Conservation (phyloP, 2,888 invertebrate genomes). For the Colostygia pectinataria region DNA sequence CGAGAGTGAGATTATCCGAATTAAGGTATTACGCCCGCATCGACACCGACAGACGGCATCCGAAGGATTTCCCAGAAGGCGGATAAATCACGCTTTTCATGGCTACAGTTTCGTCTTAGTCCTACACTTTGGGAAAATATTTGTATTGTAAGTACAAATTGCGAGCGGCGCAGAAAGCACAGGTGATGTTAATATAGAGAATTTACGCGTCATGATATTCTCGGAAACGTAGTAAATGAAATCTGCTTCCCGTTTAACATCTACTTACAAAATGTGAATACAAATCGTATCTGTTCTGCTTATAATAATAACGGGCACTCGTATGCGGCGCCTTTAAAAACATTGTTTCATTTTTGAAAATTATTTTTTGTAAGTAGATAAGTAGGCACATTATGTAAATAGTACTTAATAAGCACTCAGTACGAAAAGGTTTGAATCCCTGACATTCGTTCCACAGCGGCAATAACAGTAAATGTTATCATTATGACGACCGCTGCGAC, state of each 20-base stretch:
- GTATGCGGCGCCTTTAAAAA: constrained; percentile 32
- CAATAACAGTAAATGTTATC: not conserved
- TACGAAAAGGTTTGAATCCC: not conserved
- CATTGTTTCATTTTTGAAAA: constrained; percentile 31
- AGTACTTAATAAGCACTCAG: not conserved
- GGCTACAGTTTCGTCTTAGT: constrained; percentile 44
- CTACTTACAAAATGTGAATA: constrained; percentile 31
- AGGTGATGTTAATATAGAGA: constrained; percentile 28
- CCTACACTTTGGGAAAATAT: constrained; percentile 31
- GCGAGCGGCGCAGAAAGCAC: constrained; percentile 19
- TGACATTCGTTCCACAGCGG: not conserved
- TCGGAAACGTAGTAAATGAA: constrained; percentile 25
- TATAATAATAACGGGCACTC: constrained; percentile 31
- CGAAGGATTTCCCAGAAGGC: constrained; percentile 71
- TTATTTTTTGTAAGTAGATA: constrained; percentile 17
- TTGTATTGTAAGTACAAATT: constrained; percentile 32
- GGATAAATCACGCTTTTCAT: constrained; percentile 75
- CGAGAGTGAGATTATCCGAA: constrained; percentile 71
- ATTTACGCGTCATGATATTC: constrained; percentile 31
- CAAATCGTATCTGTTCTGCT: constrained; percentile 32
- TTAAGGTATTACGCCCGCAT: constrained; percentile 73
- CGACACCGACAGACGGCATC: constrained; percentile 53
- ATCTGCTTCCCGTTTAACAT: constrained; percentile 25
- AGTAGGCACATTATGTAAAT: not conserved
- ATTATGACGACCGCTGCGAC: not conserved